Percentiles rank a stretch among this genome's conserved stretches.
These are phyloP conservation scores for Myripristis jacobus DNA, from an alignment of 2,797 vertebrate genomes.

Conservation along the genomic window DNA sequence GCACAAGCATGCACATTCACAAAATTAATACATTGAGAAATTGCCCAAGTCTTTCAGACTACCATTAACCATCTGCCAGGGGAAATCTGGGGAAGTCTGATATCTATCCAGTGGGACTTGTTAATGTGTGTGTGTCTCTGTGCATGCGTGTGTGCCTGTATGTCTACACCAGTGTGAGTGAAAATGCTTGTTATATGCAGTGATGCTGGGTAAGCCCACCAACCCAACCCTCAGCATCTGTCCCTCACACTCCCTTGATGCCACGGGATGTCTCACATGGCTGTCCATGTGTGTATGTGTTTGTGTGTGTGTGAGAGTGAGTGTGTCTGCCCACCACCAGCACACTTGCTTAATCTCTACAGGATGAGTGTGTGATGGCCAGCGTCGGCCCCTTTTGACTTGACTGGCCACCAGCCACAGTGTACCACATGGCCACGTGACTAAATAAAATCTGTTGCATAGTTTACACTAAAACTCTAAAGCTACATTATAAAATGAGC, in stretches of 20 bases:
- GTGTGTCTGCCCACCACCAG: slow-evolving; percentile 2
- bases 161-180: slow-evolving; percentile 7
- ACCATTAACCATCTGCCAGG: slow-evolving; percentile 35
- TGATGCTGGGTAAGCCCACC: slow-evolving; percentile 52
- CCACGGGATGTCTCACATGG: slow-evolving; percentile 58
- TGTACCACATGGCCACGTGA: background rate
- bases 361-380: slow-evolving; percentile 35
- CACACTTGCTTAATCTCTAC: slow-evolving; percentile 29
- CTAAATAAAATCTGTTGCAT: background rate
- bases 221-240: slow-evolving; percentile 62
- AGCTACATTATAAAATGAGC: too few species aligned
- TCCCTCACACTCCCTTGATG: slow-evolving; percentile 45
- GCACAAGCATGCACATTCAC: slow-evolving; percentile 24
- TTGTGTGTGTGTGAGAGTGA: slow-evolving; percentile 8
- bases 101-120: slow-evolving; percentile 19
- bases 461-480: background rate
- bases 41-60: slow-evolving; percentile 39
- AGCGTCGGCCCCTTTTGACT: slow-evolving; percentile 25
- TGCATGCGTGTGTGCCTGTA: slow-evolving; percentile 6
- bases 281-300: slow-evolving; percentile 41
- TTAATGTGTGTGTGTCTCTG: slow-evolving; percentile 18
- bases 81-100: slow-evolving; percentile 39
- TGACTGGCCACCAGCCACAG: background rate
- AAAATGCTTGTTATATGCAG: slow-evolving; percentile 21
- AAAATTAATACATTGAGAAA: slow-evolving; percentile 32